These are phyloP conservation scores for Drosophila teissieri DNA, from an alignment of 1,140 invertebrate genomes.

Conservation along the genomic window DNA sequence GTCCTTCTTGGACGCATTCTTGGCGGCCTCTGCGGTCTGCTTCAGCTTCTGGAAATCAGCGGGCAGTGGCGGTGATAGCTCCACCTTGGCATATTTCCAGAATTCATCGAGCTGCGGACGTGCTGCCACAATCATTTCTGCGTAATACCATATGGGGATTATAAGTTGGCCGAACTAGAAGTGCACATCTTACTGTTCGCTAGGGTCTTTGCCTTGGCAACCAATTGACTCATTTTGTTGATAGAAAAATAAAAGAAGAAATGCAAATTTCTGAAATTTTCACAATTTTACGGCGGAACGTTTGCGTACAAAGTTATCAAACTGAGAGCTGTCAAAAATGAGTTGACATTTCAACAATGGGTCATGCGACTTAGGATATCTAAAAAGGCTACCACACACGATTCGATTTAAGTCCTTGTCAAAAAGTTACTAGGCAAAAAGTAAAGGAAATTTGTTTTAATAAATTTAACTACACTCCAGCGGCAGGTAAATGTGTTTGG, in stretches of 20 bases:
- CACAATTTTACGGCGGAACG: not conserved
- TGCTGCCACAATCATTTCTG: slow-evolving; percentile 87
- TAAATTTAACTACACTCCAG: not conserved
- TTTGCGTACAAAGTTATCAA: slow-evolving; percentile 15
- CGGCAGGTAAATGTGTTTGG: slow-evolving; percentile 39
- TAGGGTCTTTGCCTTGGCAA: slow-evolving; percentile 48
- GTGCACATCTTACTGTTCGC: slow-evolving; percentile 55
- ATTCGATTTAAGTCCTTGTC: not conserved
- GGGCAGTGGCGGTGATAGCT: slow-evolving; percentile 94
- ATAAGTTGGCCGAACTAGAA: no score
- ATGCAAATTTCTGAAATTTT: slow-evolving; percentile 7
- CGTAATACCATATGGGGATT: not conserved
- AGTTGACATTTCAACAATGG: not conserved
- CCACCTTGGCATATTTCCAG: slow-evolving; percentile 95
- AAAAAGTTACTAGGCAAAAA: no score
- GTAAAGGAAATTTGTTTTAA: no score
- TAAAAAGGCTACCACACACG: not conserved
- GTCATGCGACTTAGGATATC: not conserved
- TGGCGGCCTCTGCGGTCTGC: slow-evolving; percentile 89
- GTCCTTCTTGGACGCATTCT: slow-evolving; percentile 86
- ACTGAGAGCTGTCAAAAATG: not conserved
- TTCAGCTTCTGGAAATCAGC: slow-evolving; percentile 92
- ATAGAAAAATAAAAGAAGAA: slow-evolving; percentile 1
- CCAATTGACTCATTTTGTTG: slow-evolving; percentile 51
- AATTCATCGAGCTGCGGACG: slow-evolving; percentile 91